These are phyloP conservation scores for Periphyllus acericola DNA, from an alignment of 2,888 invertebrate genomes.

Conservation along the genomic window DNA sequence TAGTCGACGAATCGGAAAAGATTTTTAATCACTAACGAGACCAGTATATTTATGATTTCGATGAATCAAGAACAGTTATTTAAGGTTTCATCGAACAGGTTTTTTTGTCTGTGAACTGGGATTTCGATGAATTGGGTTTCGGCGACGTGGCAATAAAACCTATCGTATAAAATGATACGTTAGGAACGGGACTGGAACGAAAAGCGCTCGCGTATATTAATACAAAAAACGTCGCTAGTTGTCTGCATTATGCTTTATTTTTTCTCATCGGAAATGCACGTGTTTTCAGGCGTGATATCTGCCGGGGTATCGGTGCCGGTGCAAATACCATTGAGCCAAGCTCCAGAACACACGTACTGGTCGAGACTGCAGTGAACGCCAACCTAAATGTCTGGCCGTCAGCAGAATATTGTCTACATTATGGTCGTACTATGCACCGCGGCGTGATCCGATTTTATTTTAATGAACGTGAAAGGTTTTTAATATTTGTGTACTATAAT, in stretches of 20 bases:
- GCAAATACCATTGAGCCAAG: constrained; percentile 87
- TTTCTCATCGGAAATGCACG: not conserved
- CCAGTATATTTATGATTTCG: too few relatives aligned
- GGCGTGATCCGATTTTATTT: constrained; percentile 25
- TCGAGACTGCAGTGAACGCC: constrained; percentile 88
- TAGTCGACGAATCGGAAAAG: too few relatives aligned
- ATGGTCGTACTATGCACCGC: too few relatives aligned
- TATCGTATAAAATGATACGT: not conserved
- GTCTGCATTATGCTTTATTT: not conserved
- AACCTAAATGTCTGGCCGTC: constrained; percentile 68
- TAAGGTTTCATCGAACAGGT: too few relatives aligned
- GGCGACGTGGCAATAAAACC: too few relatives aligned
- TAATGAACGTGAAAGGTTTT: constrained; percentile 14
- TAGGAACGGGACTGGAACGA: not conserved
- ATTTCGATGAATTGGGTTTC: too few relatives aligned
- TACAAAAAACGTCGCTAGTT: not conserved
- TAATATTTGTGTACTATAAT: not conserved
- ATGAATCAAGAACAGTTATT: too few relatives aligned
- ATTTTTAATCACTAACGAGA: too few relatives aligned
- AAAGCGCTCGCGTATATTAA: not conserved
- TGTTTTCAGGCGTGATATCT: constrained; percentile 83
- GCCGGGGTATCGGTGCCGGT: constrained; percentile 92
- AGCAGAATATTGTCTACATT: not conserved
- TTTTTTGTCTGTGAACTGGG: too few relatives aligned
- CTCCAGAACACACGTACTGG: constrained; percentile 86